A percentile compares a stretch with the other conserved stretches of the same genome.
Conservation (phyloP, 2,888 invertebrate genomes). For the Carcina quercana region DNA sequence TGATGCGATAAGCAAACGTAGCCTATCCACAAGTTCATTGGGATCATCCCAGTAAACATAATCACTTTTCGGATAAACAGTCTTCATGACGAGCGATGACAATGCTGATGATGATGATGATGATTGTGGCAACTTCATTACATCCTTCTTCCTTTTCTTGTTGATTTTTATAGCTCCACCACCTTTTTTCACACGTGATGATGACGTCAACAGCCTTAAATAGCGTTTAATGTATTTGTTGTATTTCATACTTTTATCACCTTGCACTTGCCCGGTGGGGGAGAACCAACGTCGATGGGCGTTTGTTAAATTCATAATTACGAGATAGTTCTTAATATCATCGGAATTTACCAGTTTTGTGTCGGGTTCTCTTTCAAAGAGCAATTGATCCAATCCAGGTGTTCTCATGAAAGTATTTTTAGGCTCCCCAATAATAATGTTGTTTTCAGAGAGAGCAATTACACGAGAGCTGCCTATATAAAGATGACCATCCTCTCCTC, state of each 20-base stretch:
- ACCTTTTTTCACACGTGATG: no score
- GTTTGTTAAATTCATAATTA: slow-evolving; percentile 10
- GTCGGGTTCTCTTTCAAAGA: slow-evolving; percentile 8
- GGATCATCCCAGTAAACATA: slow-evolving; percentile 22
- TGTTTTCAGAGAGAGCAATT: not conserved
- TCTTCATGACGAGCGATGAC: no score
- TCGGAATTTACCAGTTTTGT: slow-evolving; percentile 1
- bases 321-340: slow-evolving; percentile 12
- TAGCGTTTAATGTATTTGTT: slow-evolving; percentile 6
- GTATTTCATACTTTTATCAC: slow-evolving; percentile 13
- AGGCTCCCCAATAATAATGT: slow-evolving; percentile 1
- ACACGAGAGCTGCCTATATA: slow-evolving; percentile 9
- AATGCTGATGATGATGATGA: no score
- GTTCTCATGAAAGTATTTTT: slow-evolving; percentile 8
- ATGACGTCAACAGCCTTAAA: no score
- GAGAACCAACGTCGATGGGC: slow-evolving; percentile 13
- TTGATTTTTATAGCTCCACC: no score
- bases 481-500: slow-evolving; percentile 5
- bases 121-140: slow-evolving; percentile 11
- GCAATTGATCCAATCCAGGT: slow-evolving; percentile 8
- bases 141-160: not conserved
- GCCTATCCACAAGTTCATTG: slow-evolving; percentile 18
- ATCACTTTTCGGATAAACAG: slow-evolving; percentile 8
- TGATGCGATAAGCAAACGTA: slow-evolving; percentile 18
- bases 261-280: slow-evolving; percentile 11